Evolutionary conservation across 2,888 invertebrate genomes (phyloP), one percentile per base, ranked within the genome.

Genomic region (Pristionchus mayeri): DNA sequence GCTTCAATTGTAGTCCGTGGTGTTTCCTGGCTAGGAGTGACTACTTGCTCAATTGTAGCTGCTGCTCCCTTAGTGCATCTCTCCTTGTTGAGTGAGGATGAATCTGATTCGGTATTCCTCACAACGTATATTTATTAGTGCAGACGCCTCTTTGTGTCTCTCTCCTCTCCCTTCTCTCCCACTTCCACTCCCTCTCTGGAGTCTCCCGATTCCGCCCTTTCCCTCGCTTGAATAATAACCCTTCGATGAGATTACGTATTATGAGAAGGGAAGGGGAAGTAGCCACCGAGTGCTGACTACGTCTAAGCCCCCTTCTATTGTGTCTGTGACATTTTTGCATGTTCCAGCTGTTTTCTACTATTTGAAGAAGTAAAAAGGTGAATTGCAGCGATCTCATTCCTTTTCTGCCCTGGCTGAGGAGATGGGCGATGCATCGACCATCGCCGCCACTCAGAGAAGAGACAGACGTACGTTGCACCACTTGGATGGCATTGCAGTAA

Each of bases 311-410:
- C 67, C 30, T 67, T 30, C 37, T 40, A 3, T 44, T 44, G 71
- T 40, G 67, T 21, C 18, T 6, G 37, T 3, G 21, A 44, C 40
- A 40, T 24, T 71, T 71, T 71, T n/a, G n/a, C n/a, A n/a, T n/a
- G n/a, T 71, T 71, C 3, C 16, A 34, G 21, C 63, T 34, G 63
- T 63, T 63, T 34, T 16, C 1, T 1, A 18, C 16, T 57, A 57
- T 57, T 57, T 57, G 21, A 34, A 63, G n/a, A n/a, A n/a, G n/a
- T 63, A 7, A 6, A 21, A 27, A 27, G 24, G 27, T 30, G n/a
- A n/a, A n/a, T 76, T 76, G 11, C 37, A 80, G 80, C 54, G 80
- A 0, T 80, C 80, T 18, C 54, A 54, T 37, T 80, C 80, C 34
- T 80, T 80, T 24, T 37, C 80, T 24, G 54, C 54, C n/a, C 24